A percentile compares a stretch with the other conserved stretches of the same genome.
phyloP scores from a whole-genome alignment of 2,888 invertebrate genomes.

The Blera fallax region DNA sequence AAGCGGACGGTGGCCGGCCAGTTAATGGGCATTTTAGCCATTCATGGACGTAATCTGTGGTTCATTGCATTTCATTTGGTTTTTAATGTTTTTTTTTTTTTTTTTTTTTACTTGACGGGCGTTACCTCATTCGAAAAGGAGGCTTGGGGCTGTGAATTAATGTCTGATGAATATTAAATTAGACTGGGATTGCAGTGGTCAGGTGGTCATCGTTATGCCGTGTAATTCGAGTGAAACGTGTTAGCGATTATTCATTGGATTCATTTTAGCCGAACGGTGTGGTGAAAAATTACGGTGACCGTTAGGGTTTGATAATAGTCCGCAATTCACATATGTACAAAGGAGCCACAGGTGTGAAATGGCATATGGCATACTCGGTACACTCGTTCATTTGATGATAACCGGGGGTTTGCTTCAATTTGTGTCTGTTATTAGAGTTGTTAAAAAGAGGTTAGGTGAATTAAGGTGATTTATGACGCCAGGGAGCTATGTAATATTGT shows the following conservation, averaged over 20 bases:
- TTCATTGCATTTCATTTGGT: constrained; percentile 69
- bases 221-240: constrained; percentile 62
- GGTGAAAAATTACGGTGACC: constrained; percentile 25
- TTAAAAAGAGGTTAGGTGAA: constrained; percentile 13
- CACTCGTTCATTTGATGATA: neutral
- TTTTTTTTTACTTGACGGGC: constrained; percentile 20
- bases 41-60: constrained; percentile 69
- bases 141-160: constrained; percentile 33
- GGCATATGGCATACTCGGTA: constrained; percentile 6
- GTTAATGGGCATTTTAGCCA: constrained; percentile 69
- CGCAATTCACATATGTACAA: constrained; percentile 15
- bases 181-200: constrained; percentile 50
- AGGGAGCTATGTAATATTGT: neutral
- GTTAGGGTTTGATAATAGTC: constrained; percentile 55
- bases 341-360: constrained; percentile 51
- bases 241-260: constrained; percentile 64
- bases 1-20: constrained; percentile 48
- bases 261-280: constrained; percentile 13
- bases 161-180: constrained; percentile 70
- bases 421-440: neutral
- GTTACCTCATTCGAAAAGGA: neutral
- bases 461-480: neutral
- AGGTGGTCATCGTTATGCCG: constrained; percentile 58
- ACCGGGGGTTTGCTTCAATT: neutral
- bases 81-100: constrained; percentile 58